These are phyloP conservation scores for Brachionus calyciflorus DNA, from an alignment of 1,140 invertebrate species.

Conservation along the genomic window DNA sequence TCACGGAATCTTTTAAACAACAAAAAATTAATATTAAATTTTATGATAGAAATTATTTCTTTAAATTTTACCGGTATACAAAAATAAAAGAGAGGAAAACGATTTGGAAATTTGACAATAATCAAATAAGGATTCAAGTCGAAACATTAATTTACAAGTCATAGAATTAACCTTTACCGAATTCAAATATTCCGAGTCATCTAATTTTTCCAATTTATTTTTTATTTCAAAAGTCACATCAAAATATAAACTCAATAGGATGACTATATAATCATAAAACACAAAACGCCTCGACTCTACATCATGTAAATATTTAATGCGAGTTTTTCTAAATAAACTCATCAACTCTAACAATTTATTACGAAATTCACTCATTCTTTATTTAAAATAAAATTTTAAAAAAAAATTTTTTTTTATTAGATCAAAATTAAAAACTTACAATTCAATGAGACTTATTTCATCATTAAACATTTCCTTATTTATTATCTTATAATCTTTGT, in stretches of 20 bases:
- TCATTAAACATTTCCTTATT: slow-evolving; percentile 19
- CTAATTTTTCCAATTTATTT: not conserved
- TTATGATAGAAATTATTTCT: not conserved
- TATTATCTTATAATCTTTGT: not conserved
- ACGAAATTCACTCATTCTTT: slow-evolving; percentile 22
- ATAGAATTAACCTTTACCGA: not conserved
- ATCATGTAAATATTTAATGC: not conserved
- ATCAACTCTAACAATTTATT: not conserved
- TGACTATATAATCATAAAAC: not conserved
- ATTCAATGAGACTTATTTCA: slow-evolving; percentile 31
- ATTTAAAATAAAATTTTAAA: not conserved
- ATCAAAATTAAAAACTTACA: not conserved
- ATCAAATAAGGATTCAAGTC: not conserved
- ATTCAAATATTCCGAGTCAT: not conserved
- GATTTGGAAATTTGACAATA: not conserved
- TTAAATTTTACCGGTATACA: no score
- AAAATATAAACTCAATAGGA: not conserved
- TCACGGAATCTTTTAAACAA: not conserved
- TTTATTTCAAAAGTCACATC: not conserved
- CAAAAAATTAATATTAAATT: not conserved
- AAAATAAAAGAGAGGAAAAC: no score
- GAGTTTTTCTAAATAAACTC: not conserved
- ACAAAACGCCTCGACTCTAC: not conserved
- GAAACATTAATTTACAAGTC: not conserved
- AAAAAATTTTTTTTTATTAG: not conserved